These are phyloP conservation scores for Melanogrammus aeglefinus DNA, from an alignment of 2,797 vertebrate species.

Conservation along the genomic window DNA sequence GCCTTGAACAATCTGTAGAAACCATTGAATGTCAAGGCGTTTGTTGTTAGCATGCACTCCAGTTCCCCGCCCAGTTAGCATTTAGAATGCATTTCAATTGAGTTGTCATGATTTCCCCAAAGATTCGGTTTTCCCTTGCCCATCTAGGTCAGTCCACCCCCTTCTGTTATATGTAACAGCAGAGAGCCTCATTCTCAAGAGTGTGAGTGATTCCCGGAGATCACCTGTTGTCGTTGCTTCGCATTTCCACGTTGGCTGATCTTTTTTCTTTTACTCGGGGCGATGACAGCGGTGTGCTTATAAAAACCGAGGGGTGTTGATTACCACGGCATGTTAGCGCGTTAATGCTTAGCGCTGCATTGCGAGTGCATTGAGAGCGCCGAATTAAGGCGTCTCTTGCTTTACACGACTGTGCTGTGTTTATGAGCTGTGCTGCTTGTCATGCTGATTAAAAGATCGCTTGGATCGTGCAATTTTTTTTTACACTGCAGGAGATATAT, in stretches of 20 bases:
- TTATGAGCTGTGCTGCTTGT: conserved; percentile 51
- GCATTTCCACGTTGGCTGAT: conserved; percentile 15
- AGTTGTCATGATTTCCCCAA: neutral
- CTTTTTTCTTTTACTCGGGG: conserved; percentile 16
- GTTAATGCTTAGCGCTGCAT: conserved; percentile 26
- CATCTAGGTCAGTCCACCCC: neutral
- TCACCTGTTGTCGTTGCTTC: conserved; percentile 40
- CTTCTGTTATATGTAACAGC: neutral
- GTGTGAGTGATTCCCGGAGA: no score
- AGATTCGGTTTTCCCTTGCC: neutral
- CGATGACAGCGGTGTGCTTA: conserved; percentile 20
- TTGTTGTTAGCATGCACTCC: neutral
- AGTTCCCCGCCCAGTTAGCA: neutral
- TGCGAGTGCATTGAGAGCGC: conserved; percentile 18
- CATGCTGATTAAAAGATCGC: conserved; percentile 60
- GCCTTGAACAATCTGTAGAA: neutral
- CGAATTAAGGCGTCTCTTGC: conserved; percentile 39
- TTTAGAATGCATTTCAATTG: neutral
- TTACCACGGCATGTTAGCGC: conserved; percentile 30
- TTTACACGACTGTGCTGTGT: conserved; percentile 34
- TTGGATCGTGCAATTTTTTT: conserved; percentile 53
- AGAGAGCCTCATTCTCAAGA: no score
- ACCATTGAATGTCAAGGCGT: neutral
- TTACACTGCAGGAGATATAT: conserved; percentile 60
- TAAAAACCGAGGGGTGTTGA: conserved; percentile 26